phyloP scores from a whole-genome alignment of 2,797 vertebrate species.

The Octomys mimax region DNA sequence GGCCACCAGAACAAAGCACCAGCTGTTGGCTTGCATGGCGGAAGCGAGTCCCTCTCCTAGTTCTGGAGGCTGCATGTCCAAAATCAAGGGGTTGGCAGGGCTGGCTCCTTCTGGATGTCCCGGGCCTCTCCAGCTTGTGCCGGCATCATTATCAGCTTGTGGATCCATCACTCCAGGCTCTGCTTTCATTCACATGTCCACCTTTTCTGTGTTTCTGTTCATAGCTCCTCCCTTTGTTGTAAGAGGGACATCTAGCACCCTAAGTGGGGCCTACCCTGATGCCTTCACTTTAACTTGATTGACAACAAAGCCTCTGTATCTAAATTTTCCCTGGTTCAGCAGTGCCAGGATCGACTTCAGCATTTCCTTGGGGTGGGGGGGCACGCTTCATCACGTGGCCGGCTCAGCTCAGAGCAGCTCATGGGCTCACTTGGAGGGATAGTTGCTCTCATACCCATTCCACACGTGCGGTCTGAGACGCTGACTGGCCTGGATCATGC shows the following conservation, averaged over 20 bases:
- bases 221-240: background rate
- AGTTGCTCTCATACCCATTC: background rate
- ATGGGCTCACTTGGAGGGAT: background rate
- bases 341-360: background rate
- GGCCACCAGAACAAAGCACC: background rate
- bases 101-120: background rate
- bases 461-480: background rate
- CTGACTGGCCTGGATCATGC: background rate
- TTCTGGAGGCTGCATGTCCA: background rate
- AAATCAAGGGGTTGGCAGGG: background rate
- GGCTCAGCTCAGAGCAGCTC: background rate
- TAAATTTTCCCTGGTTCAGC: background rate
- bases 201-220: background rate
- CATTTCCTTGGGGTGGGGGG: fast-evolving
- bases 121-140: background rate
- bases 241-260: background rate
- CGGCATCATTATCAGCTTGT: fast-evolving
- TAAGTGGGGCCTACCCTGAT: background rate
- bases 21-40: background rate
- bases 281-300: background rate
- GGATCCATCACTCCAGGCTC: fast-evolving
- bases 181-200: fast-evolving
- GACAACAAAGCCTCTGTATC: background rate
- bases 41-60: background rate
- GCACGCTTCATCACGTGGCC: too few species aligned